These are phyloP conservation scores for Myoxocephalus aenaeus DNA, from an alignment of 2,797 vertebrate genomes.

Conservation along the genomic window DNA sequence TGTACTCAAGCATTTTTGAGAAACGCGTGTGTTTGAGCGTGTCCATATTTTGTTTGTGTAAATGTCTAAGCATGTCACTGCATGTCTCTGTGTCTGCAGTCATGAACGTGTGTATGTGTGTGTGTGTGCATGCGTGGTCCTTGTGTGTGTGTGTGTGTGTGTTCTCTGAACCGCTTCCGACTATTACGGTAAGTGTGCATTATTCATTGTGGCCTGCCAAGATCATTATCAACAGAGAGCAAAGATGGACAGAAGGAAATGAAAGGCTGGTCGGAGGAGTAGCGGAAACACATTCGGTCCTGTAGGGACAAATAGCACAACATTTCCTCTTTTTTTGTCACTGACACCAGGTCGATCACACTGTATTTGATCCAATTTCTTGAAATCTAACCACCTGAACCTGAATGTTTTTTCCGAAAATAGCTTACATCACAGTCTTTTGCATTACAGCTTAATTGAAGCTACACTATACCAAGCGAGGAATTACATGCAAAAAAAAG, in stretches of 20 bases:
- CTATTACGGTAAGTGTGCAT: constrained; percentile 77
- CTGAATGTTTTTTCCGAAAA: not conserved
- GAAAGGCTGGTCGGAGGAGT: constrained; percentile 45
- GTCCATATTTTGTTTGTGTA: not conserved
- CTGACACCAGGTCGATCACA: constrained; percentile 16
- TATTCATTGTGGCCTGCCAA: constrained; percentile 72
- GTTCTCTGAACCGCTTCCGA: constrained; percentile 55
- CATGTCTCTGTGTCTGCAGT: not conserved
- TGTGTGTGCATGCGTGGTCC: not conserved
- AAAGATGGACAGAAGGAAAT: constrained; percentile 61
- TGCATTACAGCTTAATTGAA: constrained; percentile 1
- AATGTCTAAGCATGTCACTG: constrained; percentile 9
- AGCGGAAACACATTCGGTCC: constrained; percentile 36
- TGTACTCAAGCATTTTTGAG: constrained; percentile 20
- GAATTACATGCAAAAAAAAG: not conserved
- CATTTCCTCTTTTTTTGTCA: constrained; percentile 39
- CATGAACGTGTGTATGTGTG: not conserved
- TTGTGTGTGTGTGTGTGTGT: constrained; percentile 22
- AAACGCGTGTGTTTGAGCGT: constrained; percentile 8
- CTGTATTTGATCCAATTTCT: constrained; percentile 10
- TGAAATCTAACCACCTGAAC: not conserved
- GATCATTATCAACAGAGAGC: constrained; percentile 70
- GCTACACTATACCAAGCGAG: not conserved
- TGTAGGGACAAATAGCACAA: constrained; percentile 35
- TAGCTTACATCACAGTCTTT: not conserved